Evolutionary conservation across 2,113 vertebrate species (phyloP).

Genomic region (Artemisiospiza belli): DNA sequence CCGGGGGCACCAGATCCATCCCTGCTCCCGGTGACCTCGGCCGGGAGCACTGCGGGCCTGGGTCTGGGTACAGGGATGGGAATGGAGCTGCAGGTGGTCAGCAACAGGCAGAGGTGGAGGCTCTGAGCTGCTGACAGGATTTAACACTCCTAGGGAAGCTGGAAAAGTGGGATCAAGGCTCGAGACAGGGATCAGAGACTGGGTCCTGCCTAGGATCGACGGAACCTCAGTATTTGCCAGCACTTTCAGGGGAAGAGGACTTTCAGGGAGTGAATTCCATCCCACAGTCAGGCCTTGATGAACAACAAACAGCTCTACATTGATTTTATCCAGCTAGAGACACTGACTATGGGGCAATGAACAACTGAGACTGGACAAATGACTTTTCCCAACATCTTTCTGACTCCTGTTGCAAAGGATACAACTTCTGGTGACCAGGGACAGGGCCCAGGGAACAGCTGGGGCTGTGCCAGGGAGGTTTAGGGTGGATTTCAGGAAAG

Average conservation of each 20-base stretch:
- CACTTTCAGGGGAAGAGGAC: neutral
- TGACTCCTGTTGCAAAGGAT: neutral
- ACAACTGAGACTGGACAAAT: neutral
- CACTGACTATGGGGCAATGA: neutral
- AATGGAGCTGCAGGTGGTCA: neutral
- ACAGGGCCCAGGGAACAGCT: neutral
- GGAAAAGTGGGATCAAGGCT: neutral
- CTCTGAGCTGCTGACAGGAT: neutral
- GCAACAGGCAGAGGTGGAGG: neutral
- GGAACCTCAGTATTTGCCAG: neutral
- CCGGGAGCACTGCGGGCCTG: rapidly evolving
- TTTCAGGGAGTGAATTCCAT: constrained; percentile 33
- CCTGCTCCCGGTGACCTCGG: rapidly evolving
- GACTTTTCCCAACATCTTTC: neutral
- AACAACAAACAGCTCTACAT: neutral
- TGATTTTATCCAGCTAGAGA: neutral
- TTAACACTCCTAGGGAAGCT: neutral
- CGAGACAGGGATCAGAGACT: neutral
- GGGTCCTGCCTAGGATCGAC: neutral
- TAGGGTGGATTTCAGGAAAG: rapidly evolving
- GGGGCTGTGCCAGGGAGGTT: neutral
- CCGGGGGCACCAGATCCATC: neutral
- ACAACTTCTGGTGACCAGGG: neutral
- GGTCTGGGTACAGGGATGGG: neutral
- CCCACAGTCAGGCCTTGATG: neutral